Base-by-base conservation (phyloP, 1,140 invertebrate genomes). In the Drosophila kanapiae region DNA sequence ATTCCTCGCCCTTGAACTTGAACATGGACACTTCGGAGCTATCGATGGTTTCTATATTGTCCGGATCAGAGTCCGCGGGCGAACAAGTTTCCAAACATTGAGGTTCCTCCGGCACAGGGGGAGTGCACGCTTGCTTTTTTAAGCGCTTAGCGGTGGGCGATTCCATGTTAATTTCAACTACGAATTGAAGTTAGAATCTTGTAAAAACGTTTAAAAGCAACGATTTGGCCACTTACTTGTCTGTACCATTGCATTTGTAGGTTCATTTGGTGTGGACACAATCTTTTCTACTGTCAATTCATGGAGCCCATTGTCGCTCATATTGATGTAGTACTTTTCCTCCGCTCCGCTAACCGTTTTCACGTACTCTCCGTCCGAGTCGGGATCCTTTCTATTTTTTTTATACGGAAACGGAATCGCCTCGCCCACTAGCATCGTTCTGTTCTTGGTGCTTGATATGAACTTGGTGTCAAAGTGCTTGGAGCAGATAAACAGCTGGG, bases 1-100 rank as follows among this genome's bases (percentile, higher is more conserved):
- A 91, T 53, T 91, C 67, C 33, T 92, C 75, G 23, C 90, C 91
- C 13, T 91, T 85, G 7, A 91, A 83, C 3, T 75, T 72, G 23
- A 92, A 92, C 10, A 77, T 75, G 3, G 80, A 80, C 2, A 92
- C 82, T 42, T 88, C 59, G 27, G 58, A 23, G 23, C 38, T 1
- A 40, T 92, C 84, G 10, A 91, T 71, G 1, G 78, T 16, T 9
- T 70, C 51, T 7, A 67, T 75, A 31, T 69, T 29, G 10, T 38
- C 29, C 0, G 9, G 29, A 14, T 10, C 56, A 27, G 10, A 31
- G 6, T 54, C 29, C 16, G 27, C n/a, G 11, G 27, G 13, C 38
- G 29, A 3, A 3, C 33, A 9, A 29, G 10, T 9, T 16, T 57
- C 13, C 8, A 8, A 7, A 10, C n/a, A 33, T 11, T 3, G 6